Conservation (phyloP, 2,888 invertebrate genomes). For the Epinotia nisella region DNA sequence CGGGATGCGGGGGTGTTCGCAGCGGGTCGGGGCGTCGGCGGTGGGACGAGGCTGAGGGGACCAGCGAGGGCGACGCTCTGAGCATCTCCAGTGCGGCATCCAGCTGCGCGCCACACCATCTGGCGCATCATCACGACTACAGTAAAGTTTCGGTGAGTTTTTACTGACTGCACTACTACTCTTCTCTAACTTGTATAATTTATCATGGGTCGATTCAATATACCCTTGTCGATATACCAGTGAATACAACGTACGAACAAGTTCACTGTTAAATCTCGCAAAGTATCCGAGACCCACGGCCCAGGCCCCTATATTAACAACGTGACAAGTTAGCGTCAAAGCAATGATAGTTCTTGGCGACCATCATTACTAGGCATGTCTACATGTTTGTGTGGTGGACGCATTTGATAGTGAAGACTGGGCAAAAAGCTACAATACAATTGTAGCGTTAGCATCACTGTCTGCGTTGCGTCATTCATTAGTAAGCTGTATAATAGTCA, state of each 20-base stretch:
- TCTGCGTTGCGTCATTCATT: no score
- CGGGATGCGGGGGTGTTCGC: constrained; percentile 74
- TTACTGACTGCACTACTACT: not conserved
- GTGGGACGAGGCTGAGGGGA: constrained; percentile 78
- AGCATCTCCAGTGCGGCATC: constrained; percentile 80
- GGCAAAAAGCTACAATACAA: no score
- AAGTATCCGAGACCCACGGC: not conserved
- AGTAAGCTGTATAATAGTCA: no score
- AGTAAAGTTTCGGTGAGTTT: constrained; percentile 81
- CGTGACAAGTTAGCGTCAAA: no score
- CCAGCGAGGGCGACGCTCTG: constrained; percentile 78
- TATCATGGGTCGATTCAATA: not conserved
- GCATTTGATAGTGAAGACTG: no score
- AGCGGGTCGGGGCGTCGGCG: constrained; percentile 82
- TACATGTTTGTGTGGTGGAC: no score
- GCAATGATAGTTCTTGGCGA: no score
- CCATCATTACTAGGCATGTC: no score
- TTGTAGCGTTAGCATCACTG: no score
- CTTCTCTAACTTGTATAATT: not conserved
- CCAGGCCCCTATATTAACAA: not conserved
- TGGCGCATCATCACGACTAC: constrained; percentile 76
- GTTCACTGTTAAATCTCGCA: not conserved
- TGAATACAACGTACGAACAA: no score
- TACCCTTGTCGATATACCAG: not conserved
- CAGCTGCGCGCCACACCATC: constrained; percentile 76